Evolutionary conservation across 2,797 vertebrate species (phyloP).

Genomic region (Eulemur mongoz): DNA sequence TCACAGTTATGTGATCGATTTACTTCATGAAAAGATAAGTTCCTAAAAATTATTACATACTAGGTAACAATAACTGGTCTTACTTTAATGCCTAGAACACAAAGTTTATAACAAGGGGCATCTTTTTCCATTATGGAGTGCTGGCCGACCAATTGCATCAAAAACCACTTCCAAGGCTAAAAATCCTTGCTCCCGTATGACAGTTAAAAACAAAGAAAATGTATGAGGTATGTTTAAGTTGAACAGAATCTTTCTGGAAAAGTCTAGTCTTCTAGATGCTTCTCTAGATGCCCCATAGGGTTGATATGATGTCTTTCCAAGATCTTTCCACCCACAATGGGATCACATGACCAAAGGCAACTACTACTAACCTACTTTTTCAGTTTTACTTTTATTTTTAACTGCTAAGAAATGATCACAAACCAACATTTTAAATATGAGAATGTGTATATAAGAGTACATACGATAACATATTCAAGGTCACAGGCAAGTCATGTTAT

Average conservation of each 20-base stretch:
- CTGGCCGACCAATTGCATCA: neutral
- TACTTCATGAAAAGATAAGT: neutral
- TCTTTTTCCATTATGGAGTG: neutral
- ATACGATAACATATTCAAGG: neutral
- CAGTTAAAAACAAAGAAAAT: neutral
- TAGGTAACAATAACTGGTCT: neutral
- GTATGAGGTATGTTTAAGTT: conserved; percentile 22
- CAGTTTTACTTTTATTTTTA: conserved; percentile 14
- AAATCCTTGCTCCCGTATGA: neutral
- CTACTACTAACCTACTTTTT: neutral
- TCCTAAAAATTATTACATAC: neutral
- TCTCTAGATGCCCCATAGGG: neutral
- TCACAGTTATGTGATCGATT: neutral
- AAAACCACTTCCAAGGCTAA: neutral
- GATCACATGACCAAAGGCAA: neutral
- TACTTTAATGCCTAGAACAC: neutral
- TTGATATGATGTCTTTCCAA: neutral
- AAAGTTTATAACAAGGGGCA: neutral
- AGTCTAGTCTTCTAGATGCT: neutral
- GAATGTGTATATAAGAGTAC: neutral
- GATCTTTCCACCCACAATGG: neutral
- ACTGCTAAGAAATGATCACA: conserved; percentile 7
- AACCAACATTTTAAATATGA: neutral
- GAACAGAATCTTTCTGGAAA: neutral
- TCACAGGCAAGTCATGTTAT: neutral